Percentiles rank a stretch among this genome's conserved stretches.
Conservation (phyloP, 2,797 vertebrate genomes). For the Melanotaenia boesemani region DNA sequence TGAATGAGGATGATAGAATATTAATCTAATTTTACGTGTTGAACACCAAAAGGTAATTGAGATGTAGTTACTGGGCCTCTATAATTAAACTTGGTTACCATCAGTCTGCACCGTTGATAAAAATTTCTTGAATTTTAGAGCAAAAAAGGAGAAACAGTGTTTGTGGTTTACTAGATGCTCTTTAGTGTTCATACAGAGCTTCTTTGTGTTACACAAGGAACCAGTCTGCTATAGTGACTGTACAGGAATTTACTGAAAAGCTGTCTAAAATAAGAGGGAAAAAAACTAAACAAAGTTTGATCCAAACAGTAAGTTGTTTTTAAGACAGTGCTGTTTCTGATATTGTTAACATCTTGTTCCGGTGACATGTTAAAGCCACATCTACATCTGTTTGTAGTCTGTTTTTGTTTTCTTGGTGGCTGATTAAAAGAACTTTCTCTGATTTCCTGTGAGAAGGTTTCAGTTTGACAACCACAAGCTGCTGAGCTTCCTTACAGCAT, state of each 20-base stretch:
- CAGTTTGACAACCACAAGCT: slow-evolving; percentile 26
- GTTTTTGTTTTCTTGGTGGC: slow-evolving; percentile 9
- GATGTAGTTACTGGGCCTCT: neutral
- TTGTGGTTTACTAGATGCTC: neutral
- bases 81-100: neutral
- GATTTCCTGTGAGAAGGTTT: slow-evolving; percentile 53
- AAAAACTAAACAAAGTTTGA: neutral
- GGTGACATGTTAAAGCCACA: too few species aligned
- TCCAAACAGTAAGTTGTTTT: too few species aligned
- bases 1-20: neutral
- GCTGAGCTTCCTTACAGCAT: neutral
- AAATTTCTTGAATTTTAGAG: neutral
- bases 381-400: slow-evolving; percentile 1
- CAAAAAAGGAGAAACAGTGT: neutral
- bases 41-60: neutral
- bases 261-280: neutral
- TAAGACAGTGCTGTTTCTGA: too few species aligned
- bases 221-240: neutral
- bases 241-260: neutral
- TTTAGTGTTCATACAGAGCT: neutral
- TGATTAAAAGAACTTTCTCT: slow-evolving; percentile 34
- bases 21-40: neutral
- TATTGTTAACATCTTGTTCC: too few species aligned
- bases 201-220: neutral
- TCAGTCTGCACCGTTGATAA: neutral